Percentiles rank a stretch among this genome's conserved stretches.
Evolutionary conservation across 2,888 invertebrate species (phyloP).

Genomic region (Marasmarcha lunaedactyla): DNA sequence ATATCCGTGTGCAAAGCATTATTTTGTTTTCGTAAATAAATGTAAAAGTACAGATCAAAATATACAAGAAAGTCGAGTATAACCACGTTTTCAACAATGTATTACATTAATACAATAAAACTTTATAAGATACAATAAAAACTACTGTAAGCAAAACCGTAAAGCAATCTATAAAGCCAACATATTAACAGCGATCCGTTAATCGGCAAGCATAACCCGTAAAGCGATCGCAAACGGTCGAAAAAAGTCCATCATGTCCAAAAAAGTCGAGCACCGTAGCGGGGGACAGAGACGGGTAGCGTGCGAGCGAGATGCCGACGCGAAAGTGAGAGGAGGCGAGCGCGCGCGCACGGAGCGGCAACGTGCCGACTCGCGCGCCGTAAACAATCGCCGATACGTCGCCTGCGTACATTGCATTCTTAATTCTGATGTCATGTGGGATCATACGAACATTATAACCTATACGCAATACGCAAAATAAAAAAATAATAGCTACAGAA

Average conservation of each 20-base stretch:
- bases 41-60: no score
- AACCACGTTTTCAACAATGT: no score
- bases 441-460: not conserved
- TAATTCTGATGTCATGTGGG: slow-evolving; percentile 44
- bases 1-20: no score
- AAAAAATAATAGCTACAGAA: no score
- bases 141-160: no score
- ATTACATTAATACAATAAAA: no score
- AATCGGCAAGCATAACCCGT: slow-evolving; percentile 45
- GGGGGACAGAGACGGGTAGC: slow-evolving; percentile 37
- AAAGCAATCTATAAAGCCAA: slow-evolving; percentile 2
- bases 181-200: slow-evolving; percentile 26
- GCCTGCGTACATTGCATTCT: slow-evolving; percentile 64
- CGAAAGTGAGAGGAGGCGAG: slow-evolving; percentile 68
- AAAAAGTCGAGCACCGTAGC: slow-evolving; percentile 68
- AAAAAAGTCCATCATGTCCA: slow-evolving; percentile 58
- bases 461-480: no score
- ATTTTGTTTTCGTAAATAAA: no score
- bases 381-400: slow-evolving; percentile 57
- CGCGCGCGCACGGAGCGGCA: slow-evolving; percentile 50
- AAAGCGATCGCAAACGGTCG: slow-evolving; percentile 46
- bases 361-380: slow-evolving; percentile 47
- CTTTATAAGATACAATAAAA: no score
- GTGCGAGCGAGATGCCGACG: slow-evolving; percentile 36
- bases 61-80: no score